Evolutionary conservation across 1,140 invertebrate species (phyloP), one percentile per base, ranked within the genome.

Genomic region (Apis laboriosa): DNA sequence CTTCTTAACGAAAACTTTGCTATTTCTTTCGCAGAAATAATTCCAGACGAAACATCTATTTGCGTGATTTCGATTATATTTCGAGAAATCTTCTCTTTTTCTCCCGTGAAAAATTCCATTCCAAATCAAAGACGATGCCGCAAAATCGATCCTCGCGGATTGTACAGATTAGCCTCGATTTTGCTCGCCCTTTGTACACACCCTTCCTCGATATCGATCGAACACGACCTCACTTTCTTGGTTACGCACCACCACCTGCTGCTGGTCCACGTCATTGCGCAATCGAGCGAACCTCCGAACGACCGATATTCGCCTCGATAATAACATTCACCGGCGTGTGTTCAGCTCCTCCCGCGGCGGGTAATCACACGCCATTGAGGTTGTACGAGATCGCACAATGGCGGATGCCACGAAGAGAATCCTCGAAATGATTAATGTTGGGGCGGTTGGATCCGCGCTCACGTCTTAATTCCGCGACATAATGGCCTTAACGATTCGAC

Each of bases 381-480:
- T 8, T 21, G 13, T 73, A 75, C 71, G 60, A 34, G 78, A 66
- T 49, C 28, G n/a, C 34, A 80, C 78, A 80, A 80, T 80, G 34
- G 51, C 71, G 17, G 78, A 4, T 55, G 56, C 75, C 53, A 53
- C 43, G 17, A 28, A 49, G 66, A 66, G 51, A 63, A 55, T 56
- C 70, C 78, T n/a, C 24, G 61, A 66, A 75, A 80, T 80, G 78
- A 80, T 80, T 80, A 80, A 80, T 80, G 78, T 75, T 74, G 51
- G 51, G 17, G 71, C 70, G 21, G 51, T n/a, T n/a, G 51, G 78
- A 66, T 80, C 70, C 78, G 78, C 53, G 78, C 53, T 75, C 78
- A 80, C 78, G 78, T 80, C 78, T 80, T 75, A 80, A 80, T 80
- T 80, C 78, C 78, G 78, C 78, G 78, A 75, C 78, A 80, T 80